Conservation (phyloP, 2,113 vertebrate species). For the Scytalopus superciliaris region DNA sequence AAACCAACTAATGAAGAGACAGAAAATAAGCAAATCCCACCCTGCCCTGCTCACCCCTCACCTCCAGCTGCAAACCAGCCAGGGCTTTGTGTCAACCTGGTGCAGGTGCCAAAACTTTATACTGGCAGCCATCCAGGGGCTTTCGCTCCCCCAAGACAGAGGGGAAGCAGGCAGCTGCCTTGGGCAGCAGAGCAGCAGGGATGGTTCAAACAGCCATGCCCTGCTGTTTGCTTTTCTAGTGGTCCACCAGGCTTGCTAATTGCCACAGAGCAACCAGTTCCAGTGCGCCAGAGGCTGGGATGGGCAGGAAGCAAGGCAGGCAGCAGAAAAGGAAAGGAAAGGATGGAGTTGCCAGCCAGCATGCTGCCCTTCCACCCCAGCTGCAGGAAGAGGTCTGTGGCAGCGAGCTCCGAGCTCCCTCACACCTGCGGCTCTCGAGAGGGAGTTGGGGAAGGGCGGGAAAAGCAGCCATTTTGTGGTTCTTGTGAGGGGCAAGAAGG, state of each 20-base stretch:
- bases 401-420: neutral
- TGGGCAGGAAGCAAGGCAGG: neutral
- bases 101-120: neutral
- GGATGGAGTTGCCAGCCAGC: neutral
- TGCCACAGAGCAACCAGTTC: neutral
- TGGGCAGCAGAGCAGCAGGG: neutral
- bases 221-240: neutral
- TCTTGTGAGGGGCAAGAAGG: too few species aligned
- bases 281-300: fast-evolving
- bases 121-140: neutral
- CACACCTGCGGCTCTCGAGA: too few species aligned
- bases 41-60: neutral
- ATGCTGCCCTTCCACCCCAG: neutral
- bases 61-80: neutral
- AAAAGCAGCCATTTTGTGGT: too few species aligned
- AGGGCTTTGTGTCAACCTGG: neutral
- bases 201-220: neutral
- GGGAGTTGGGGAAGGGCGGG: too few species aligned
- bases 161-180: neutral
- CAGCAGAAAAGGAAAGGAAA: neutral
- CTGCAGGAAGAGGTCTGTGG: too few species aligned
- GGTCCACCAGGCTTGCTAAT: neutral
- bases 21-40: constrained; percentile 18
- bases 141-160: neutral
- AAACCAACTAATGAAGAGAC: neutral